A percentile compares a stretch with the other conserved stretches of the same genome.
Conservation (phyloP, 1,140 invertebrate species). For the Leguminivora glycinivorella region DNA sequence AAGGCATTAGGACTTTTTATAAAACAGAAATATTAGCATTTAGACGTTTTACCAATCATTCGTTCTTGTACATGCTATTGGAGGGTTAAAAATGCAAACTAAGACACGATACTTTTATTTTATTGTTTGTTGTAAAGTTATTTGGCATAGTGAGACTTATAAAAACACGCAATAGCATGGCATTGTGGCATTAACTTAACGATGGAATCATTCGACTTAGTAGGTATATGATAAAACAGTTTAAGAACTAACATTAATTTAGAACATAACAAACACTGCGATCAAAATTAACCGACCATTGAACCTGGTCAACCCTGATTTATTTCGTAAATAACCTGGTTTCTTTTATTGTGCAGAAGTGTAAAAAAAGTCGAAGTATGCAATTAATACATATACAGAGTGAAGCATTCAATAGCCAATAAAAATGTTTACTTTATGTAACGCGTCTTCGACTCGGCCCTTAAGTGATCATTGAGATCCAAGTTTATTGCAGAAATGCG, state of each 20-base stretch:
- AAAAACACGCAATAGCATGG: neutral
- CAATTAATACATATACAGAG: too few species aligned
- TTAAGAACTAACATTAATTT: neutral
- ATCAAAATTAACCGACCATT: neutral
- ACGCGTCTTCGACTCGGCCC: neutral
- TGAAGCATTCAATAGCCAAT: neutral
- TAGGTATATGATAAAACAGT: neutral
- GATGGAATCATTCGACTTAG: too few species aligned
- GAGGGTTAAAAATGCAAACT: neutral
- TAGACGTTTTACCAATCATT: conserved; percentile 3
- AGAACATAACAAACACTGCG: neutral
- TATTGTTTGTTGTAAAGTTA: neutral
- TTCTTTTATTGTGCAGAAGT: too few species aligned
- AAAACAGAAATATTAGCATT: conserved; percentile 3
- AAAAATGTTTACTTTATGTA: conserved; percentile 3
- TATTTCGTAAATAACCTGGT: too few species aligned
- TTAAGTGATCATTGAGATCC: neutral
- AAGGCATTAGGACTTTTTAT: neutral
- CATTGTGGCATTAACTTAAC: too few species aligned
- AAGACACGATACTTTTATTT: neutral
- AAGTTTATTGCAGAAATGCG: neutral
- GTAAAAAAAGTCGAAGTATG: too few species aligned
- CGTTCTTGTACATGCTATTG: neutral
- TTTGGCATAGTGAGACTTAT: neutral
- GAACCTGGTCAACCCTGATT: neutral